Percentiles rank a stretch among this genome's conserved stretches.
Evolutionary conservation across 35 echinoderm and acorn worm genomes (phyloP).

Genomic region (Strongylocentrotus purpuratus): DNA sequence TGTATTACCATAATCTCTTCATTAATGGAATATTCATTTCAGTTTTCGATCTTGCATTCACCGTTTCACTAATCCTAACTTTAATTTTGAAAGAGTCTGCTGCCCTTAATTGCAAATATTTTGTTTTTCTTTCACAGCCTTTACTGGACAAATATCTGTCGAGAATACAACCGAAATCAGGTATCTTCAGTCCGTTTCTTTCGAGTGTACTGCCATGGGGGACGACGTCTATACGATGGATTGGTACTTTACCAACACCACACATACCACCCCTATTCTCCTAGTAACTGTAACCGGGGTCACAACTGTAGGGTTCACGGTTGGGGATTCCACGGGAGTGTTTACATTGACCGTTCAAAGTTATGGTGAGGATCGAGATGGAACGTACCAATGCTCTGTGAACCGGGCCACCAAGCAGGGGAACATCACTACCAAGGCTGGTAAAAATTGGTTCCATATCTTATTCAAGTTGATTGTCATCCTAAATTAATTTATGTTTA

Average conservation of each 20-base stretch:
- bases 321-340: not conserved
- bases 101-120: no score
- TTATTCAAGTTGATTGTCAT: not conserved
- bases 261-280: not conserved
- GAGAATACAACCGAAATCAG: not conserved
- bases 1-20: no score
- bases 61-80: no score
- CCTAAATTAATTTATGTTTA: not conserved
- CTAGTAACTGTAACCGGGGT: not conserved
- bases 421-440: conserved; percentile 9
- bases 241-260: conserved; percentile 37
- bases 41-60: no score
- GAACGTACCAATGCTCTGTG: conserved; percentile 23
- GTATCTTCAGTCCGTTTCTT: not conserved
- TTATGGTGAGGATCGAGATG: not conserved
- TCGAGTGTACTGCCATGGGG: not conserved
- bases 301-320: not conserved
- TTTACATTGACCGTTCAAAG: not conserved
- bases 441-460: not conserved
- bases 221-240: conserved; percentile 38
- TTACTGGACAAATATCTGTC: conserved; percentile 12
- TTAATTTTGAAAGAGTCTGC: no score
- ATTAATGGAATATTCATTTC: no score
- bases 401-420: not conserved
- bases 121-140: not conserved